These are phyloP conservation scores for Pelobates fuscus DNA, from an alignment of 2,113 vertebrate species.

Conservation along the genomic window DNA sequence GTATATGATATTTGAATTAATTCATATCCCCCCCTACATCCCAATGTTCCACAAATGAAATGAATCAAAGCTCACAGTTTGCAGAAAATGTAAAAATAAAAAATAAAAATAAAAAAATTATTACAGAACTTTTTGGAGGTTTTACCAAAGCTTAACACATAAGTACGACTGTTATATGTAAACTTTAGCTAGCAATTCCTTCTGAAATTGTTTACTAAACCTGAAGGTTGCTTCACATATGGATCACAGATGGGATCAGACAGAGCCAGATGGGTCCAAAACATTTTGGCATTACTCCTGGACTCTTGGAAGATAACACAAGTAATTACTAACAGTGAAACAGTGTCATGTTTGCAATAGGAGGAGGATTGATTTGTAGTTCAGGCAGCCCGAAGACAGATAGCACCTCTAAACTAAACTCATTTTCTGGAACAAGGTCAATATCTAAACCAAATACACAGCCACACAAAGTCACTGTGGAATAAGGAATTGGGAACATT, in stretches of 20 bases:
- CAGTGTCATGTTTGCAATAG: conserved; percentile 19
- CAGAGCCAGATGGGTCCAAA: conserved; percentile 32
- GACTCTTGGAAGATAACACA: conserved; percentile 17
- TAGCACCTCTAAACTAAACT: neutral
- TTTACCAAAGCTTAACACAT: too few relatives aligned
- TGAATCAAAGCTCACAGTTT: too few relatives aligned
- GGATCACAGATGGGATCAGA: conserved; percentile 31
- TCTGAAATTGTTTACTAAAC: conserved; percentile 15
- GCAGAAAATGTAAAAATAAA: too few relatives aligned
- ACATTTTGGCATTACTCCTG: conserved; percentile 18
- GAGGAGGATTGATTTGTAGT: conserved; percentile 9
- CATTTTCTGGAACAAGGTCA: neutral
- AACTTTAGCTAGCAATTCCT: conserved; percentile 19
- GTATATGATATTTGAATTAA: too few relatives aligned
- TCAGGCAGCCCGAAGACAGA: neutral
- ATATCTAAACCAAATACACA: neutral
- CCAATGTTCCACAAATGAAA: too few relatives aligned
- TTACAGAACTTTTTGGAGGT: too few relatives aligned
- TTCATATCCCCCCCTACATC: too few relatives aligned
- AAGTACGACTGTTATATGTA: conserved; percentile 4
- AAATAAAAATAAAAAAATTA: too few relatives aligned
- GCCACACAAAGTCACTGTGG: neutral
- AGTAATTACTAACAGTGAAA: conserved; percentile 34
- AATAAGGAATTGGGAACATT: neutral
- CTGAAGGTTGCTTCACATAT: conserved; percentile 5